These are phyloP conservation scores for Mobula birostris DNA, from an alignment of 2,113 vertebrate genomes.

Conservation along the genomic window DNA sequence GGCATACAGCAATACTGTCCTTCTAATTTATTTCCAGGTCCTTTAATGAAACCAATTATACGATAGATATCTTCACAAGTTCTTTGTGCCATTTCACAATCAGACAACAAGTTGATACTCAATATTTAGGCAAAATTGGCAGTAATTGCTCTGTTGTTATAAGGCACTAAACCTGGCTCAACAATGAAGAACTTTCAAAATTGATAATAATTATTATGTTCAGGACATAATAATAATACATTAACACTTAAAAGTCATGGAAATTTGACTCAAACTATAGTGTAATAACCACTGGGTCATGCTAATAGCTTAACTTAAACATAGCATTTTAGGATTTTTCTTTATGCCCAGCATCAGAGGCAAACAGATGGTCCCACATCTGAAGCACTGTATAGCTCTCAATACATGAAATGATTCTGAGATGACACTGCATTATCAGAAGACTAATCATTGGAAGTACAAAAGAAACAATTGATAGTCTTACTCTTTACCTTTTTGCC, in stretches of 20 bases:
- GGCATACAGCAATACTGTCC: background rate
- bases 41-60: background rate
- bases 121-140: background rate
- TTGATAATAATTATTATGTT: background rate
- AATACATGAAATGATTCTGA: background rate
- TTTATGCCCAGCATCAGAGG: background rate
- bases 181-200: constrained; percentile 1
- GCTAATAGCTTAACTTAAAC: background rate
- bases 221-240: background rate
- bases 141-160: constrained; percentile 1
- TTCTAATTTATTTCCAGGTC: background rate
- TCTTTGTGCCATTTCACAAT: background rate
- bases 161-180: constrained; percentile 6
- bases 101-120: background rate
- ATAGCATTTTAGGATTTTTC: background rate
- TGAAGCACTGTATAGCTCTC: background rate
- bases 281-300: background rate
- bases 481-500: background rate
- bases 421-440: background rate
- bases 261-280: background rate
- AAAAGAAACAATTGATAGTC: background rate
- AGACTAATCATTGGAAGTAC: background rate
- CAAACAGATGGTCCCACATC: background rate
- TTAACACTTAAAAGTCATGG: no score
- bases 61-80: background rate